A percentile compares a stretch with the other conserved stretches of the same genome.
Evolutionary conservation across 2,113 vertebrate genomes (phyloP).

Genomic region (Sinocyclocheilus grahami): DNA sequence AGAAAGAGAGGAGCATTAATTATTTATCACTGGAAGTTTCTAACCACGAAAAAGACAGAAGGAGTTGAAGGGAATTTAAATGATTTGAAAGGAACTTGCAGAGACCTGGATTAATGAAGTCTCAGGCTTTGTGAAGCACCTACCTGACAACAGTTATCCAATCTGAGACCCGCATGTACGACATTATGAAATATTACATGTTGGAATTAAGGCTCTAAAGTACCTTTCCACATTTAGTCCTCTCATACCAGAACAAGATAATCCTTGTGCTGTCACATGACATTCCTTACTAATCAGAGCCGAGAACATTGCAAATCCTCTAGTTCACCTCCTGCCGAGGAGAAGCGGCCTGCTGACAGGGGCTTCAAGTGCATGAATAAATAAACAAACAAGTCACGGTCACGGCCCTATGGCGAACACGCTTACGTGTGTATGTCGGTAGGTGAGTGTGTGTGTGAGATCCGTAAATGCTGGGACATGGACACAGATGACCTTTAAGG

Average conservation of each 20-base stretch:
- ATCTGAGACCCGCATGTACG: conserved; percentile 71
- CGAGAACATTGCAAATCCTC: conserved; percentile 51
- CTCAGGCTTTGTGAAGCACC: conserved; percentile 73
- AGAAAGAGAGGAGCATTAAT: conserved; percentile 56
- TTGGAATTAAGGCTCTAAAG: conserved; percentile 78
- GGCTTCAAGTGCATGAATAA: conserved; percentile 43
- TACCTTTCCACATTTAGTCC: conserved; percentile 72
- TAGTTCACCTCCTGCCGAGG: conserved; percentile 5
- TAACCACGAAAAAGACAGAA: conserved; percentile 40
- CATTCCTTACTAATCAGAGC: conserved; percentile 76
- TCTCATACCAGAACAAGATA: conserved; percentile 75
- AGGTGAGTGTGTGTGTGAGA: conserved; percentile 10
- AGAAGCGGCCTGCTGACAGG: conserved; percentile 43
- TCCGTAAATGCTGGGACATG: conserved; percentile 23
- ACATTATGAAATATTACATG: conserved; percentile 81
- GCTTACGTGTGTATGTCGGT: conserved; percentile 25
- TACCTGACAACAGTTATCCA: conserved; percentile 75
- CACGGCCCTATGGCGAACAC: not conserved
- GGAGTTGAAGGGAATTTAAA: conserved; percentile 62
- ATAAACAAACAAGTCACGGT: conserved; percentile 54
- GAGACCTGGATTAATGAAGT: conserved; percentile 72
- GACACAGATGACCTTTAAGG: conserved; percentile 49
- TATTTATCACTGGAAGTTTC: conserved; percentile 59
- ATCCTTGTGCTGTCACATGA: conserved; percentile 72
- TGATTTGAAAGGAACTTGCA: conserved; percentile 66